Percentiles rank a stretch among this genome's conserved stretches.
These are phyloP conservation scores for Pristionchus entomophagus DNA, from an alignment of 2,888 invertebrate species.

Conservation along the genomic window DNA sequence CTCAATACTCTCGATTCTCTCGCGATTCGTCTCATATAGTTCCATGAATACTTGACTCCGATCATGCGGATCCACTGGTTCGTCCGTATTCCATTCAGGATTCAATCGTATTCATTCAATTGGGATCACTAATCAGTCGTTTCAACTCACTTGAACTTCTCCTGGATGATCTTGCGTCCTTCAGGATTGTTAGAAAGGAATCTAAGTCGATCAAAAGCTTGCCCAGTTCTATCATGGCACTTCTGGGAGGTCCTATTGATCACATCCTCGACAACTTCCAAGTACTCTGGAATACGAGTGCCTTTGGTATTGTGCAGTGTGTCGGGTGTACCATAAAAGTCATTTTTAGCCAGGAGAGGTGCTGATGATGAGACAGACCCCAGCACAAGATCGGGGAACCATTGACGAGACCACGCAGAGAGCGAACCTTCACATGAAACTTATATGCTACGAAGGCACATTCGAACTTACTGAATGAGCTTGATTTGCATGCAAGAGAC, in stretches of 20 bases:
- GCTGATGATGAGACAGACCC: constrained; percentile 92
- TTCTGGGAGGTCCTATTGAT: neutral
- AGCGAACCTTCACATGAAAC: constrained; percentile 81
- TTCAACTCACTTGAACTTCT: constrained; percentile 24
- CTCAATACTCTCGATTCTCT: no score
- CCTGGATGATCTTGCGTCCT: neutral
- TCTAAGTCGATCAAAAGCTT: neutral
- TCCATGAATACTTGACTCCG: constrained; percentile 39
- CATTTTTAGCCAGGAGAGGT: constrained; percentile 87
- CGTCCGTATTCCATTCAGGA: neutral
- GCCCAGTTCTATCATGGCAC: neutral
- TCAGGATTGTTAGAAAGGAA: neutral
- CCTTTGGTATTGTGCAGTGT: neutral
- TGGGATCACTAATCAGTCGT: no score
- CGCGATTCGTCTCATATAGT: no score
- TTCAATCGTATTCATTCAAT: neutral
- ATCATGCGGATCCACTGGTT: neutral
- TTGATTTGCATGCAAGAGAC: neutral
- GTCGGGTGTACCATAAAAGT: constrained; percentile 84
- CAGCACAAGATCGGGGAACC: constrained; percentile 88
- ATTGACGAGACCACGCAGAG: constrained; percentile 89
- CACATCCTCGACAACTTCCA: constrained; percentile 23
- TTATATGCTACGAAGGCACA: no score
- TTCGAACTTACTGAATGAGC: neutral
- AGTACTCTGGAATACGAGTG: constrained; percentile 21